phyloP scores from a whole-genome alignment of 2,113 vertebrate genomes.

The Coptodon bakossiorum region DNA sequence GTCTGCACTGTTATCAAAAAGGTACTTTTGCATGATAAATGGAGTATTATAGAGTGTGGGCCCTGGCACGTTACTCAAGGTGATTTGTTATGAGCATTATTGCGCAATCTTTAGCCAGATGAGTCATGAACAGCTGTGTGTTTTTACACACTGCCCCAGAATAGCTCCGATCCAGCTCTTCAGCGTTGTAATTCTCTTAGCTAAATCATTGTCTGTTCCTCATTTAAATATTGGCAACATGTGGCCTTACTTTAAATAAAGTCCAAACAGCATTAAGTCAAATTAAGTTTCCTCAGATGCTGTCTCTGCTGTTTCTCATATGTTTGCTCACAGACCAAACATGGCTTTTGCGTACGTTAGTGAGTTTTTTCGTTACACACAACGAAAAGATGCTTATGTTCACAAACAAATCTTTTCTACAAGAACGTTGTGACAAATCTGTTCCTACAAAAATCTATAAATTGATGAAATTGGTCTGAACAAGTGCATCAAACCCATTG shows the following conservation, averaged over 20 bases:
- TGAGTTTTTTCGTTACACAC: background rate
- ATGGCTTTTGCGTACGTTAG: background rate
- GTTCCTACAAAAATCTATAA: background rate
- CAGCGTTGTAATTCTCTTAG: background rate
- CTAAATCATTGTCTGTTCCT: constrained; percentile 4
- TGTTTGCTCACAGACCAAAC: background rate
- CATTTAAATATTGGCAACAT: constrained; percentile 18
- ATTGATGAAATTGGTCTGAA: background rate
- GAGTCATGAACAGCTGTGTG: constrained; percentile 27
- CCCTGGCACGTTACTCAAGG: background rate
- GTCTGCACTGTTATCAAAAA: constrained; percentile 8
- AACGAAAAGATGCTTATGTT: background rate
- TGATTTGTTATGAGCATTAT: constrained; percentile 9
- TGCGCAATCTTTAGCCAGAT: constrained; percentile 1
- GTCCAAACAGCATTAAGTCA: constrained; percentile 8
- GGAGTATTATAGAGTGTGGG: background rate
- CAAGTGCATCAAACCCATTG: background rate
- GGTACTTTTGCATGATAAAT: background rate
- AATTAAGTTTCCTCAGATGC: constrained; percentile 12
- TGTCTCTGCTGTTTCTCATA: background rate
- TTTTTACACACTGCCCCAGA: constrained; percentile 28
- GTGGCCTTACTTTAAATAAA: constrained; percentile 21
- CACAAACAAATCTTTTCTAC: background rate
- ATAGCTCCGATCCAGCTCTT: constrained; percentile 9
- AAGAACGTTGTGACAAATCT: background rate